Evolutionary conservation across 2,888 invertebrate genomes (phyloP).

Genomic region (Lithosia quadra): DNA sequence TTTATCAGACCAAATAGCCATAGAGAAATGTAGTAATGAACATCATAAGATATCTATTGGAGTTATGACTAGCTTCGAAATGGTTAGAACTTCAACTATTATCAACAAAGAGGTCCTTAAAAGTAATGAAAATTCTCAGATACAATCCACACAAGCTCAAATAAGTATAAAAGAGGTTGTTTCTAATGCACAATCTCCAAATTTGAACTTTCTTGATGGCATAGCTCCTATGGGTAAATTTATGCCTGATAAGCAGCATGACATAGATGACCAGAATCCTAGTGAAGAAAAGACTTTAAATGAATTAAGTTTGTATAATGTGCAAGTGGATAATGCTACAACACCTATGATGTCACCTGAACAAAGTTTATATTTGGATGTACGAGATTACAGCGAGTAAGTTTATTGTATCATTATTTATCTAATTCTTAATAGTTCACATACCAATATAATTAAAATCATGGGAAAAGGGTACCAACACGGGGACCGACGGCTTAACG

Average conservation of each 20-base stretch:
- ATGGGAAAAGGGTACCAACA: too few relatives aligned
- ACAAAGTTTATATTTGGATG: conserved; percentile 79
- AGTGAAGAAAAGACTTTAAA: conserved; percentile 78
- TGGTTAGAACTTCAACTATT: conserved; percentile 82
- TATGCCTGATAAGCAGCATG: conserved; percentile 29
- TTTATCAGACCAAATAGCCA: conserved; percentile 66
- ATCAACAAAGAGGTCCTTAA: conserved; percentile 77
- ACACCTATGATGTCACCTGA: conserved; percentile 82
- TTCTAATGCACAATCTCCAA: conserved; percentile 65
- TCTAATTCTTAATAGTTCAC: background rate
- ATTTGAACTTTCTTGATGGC: conserved; percentile 80
- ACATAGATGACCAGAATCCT: conserved; percentile 42
- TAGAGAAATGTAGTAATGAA: conserved; percentile 71
- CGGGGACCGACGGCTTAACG: too few relatives aligned
- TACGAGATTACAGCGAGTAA: conserved; percentile 83
- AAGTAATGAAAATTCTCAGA: conserved; percentile 71
- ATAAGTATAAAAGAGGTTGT: conserved; percentile 78
- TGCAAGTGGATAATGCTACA: conserved; percentile 80
- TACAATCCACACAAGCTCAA: conserved; percentile 79
- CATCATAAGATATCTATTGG: conserved; percentile 89
- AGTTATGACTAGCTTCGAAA: conserved; percentile 91
- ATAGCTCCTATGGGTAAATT: conserved; percentile 64
- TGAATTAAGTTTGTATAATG: conserved; percentile 80
- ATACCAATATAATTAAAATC: too few relatives aligned
- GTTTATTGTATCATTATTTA: conserved; percentile 40